Evolutionary conservation across 2,797 vertebrate genomes (phyloP).

Genomic region (Rhyacichthys aspro): DNA sequence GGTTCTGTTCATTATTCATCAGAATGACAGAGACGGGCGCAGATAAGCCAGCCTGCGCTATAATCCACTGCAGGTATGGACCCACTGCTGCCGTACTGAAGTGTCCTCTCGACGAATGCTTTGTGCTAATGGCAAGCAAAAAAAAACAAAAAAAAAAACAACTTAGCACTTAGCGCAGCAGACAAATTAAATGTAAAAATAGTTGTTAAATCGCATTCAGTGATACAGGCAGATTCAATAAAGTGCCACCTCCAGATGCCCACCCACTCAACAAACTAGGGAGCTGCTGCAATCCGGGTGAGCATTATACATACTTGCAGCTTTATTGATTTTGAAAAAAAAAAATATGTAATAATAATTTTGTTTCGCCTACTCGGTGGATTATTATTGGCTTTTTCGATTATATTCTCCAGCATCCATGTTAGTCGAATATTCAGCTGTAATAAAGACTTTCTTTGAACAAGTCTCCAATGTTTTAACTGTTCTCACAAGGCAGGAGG

Average conservation of each 20-base stretch:
- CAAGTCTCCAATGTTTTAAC: no score
- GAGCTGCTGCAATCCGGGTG: slow-evolving; percentile 15
- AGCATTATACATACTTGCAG: slow-evolving; percentile 24
- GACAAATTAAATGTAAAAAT: slow-evolving; percentile 25
- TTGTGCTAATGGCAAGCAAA: slow-evolving; percentile 13
- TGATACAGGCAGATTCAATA: slow-evolving; percentile 27
- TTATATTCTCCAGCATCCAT: no score
- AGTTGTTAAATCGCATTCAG: neutral
- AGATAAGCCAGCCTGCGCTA: slow-evolving; percentile 23
- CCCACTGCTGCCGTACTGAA: slow-evolving; percentile 3
- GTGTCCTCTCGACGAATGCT: slow-evolving; percentile 7
- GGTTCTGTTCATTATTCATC: slow-evolving; percentile 35
- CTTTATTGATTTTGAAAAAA: slow-evolving; percentile 33
- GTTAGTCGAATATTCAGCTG: no score
- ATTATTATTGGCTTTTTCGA: neutral
- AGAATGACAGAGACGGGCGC: slow-evolving; percentile 10
- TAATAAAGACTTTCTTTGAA: no score
- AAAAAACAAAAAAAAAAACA: slow-evolving; percentile 8
- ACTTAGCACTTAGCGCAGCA: slow-evolving; percentile 18
- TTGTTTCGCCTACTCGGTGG: neutral
- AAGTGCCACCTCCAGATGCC: slow-evolving; percentile 22
- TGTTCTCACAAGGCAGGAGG: no score
- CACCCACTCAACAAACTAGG: slow-evolving; percentile 13
- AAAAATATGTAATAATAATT: neutral
- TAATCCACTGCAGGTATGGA: slow-evolving; percentile 26